Percentiles rank a stretch among this genome's conserved stretches.
Conservation (phyloP, 1,140 invertebrate species). For the Papilio aristodemus region DNA sequence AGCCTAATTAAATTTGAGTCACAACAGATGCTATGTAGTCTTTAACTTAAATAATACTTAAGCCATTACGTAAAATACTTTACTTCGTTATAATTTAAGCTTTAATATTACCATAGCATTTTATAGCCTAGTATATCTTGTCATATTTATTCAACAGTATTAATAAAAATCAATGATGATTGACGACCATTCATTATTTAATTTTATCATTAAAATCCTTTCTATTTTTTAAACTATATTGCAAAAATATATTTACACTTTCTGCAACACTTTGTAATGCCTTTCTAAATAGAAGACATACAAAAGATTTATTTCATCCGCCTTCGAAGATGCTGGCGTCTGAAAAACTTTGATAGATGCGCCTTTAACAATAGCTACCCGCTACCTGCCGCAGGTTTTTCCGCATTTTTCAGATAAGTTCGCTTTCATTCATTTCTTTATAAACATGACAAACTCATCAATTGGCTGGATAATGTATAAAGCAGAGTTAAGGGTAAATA, state of each 20-base stretch:
- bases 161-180: no score
- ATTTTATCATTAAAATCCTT: no score
- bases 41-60: not conserved
- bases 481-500: not conserved
- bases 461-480: conserved; percentile 1
- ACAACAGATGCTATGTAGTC: not conserved
- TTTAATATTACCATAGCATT: not conserved
- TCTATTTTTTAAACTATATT: no score
- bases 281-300: not conserved
- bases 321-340: not conserved
- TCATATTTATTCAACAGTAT: no score
- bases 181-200: no score
- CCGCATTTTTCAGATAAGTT: conserved; percentile 17
- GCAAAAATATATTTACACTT: not conserved
- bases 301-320: not conserved
- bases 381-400: conserved; percentile 14
- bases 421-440: not conserved
- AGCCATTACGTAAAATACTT: not conserved
- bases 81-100: not conserved
- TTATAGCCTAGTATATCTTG: no score
- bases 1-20: not conserved
- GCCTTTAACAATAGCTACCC: conserved; percentile 22
- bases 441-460: conserved; percentile 17
- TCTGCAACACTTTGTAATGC: not conserved
- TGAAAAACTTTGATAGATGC: conserved; percentile 30